A percentile compares a stretch with the other conserved stretches of the same genome.
phyloP scores from a whole-genome alignment of 1,140 invertebrate genomes.

The Trichomalopsis sarcophagae region DNA sequence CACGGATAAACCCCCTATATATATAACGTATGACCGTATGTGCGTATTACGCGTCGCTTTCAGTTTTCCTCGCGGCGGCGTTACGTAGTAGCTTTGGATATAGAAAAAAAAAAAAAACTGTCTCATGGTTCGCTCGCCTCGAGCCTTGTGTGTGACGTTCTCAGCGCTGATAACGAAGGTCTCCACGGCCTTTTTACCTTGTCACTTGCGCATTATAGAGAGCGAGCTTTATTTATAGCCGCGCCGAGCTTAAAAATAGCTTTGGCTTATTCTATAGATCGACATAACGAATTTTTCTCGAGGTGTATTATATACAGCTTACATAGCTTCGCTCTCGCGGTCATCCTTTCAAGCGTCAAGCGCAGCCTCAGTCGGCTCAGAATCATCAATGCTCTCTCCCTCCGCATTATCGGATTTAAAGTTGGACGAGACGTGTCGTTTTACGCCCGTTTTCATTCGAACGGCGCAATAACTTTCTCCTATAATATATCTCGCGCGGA shows the following conservation, averaged over 20 bases:
- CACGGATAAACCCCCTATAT: not conserved
- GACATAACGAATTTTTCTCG: not conserved
- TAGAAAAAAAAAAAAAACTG: not conserved
- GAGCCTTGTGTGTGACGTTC: not conserved
- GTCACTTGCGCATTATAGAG: not conserved
- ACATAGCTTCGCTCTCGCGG: not conserved
- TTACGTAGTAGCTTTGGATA: not conserved
- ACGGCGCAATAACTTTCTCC: not conserved
- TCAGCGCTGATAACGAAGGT: constrained; percentile 41
- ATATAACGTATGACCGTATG: too few species aligned
- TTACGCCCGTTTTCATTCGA: not conserved
- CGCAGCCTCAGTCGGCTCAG: not conserved
- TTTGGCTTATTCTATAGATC: too few species aligned
- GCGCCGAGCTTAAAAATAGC: not conserved
- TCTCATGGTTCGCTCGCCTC: not conserved
- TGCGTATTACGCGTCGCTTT: not conserved
- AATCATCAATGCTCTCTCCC: constrained; percentile 4
- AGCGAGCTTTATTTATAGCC: constrained; percentile 41
- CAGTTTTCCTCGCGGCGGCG: constrained; percentile 12
- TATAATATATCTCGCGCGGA: not conserved
- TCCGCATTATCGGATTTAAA: constrained; percentile 35
- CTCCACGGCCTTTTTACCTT: constrained; percentile 22
- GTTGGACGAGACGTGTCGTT: constrained; percentile 21
- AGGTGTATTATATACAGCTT: not conserved
- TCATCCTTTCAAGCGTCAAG: constrained; percentile 34